These are phyloP conservation scores for Tetramorium simillimum DNA, from an alignment of 1,140 invertebrate species.

Conservation along the genomic window DNA sequence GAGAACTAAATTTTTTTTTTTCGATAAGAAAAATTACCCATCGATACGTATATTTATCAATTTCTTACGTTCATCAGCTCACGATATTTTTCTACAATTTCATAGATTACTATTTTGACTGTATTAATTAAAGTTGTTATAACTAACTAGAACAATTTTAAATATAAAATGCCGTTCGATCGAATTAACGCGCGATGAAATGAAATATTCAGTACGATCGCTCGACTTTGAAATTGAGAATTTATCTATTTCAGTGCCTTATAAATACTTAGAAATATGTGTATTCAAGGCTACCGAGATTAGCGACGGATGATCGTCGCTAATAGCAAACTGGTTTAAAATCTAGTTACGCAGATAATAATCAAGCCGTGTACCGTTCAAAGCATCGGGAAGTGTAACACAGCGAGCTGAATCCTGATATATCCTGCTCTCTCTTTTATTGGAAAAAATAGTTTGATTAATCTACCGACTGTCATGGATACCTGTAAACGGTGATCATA, in stretches of 20 bases:
- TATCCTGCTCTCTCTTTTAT: constrained; percentile 50
- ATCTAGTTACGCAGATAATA: constrained; percentile 47
- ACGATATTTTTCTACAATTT: background rate
- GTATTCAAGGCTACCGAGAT: constrained; percentile 28
- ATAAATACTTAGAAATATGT: constrained; percentile 51
- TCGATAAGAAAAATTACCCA: background rate
- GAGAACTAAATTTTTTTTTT: background rate
- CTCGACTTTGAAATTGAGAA: background rate
- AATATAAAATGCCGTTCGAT: background rate
- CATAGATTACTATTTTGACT: background rate
- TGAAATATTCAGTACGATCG: background rate
- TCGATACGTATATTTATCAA: no score
- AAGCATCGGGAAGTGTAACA: constrained; percentile 45
- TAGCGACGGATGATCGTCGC: constrained; percentile 20
- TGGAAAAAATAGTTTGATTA: constrained; percentile 70
- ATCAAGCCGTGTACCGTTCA: constrained; percentile 7
- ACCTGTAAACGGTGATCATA: constrained; percentile 51
- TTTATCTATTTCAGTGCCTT: constrained; percentile 22
- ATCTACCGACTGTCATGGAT: constrained; percentile 64
- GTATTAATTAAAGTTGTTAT: background rate
- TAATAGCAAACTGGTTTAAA: constrained; percentile 56
- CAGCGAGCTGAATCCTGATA: background rate
- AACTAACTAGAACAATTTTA: background rate
- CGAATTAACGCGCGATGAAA: background rate
- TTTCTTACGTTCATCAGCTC: background rate